phyloP scores from a whole-genome alignment of 2,797 vertebrate species.

The Cuniculus paca region DNA sequence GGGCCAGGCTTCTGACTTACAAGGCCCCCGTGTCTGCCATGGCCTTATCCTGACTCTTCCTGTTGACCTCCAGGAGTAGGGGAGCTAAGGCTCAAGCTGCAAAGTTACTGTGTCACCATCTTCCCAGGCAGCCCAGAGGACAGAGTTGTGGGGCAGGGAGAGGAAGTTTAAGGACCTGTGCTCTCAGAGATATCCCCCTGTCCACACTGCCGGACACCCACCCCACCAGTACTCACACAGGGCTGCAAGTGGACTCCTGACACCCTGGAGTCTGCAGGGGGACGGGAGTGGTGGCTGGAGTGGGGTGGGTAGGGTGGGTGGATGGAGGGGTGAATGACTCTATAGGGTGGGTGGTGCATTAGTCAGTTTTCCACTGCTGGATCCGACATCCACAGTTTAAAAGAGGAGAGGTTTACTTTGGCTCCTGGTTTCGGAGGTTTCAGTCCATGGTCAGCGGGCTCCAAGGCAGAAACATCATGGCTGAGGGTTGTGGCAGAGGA shows the following conservation, averaged over 20 bases:
- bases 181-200: neutral
- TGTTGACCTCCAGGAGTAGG: neutral
- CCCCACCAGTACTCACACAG: accelerated
- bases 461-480: neutral
- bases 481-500: neutral
- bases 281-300: no score
- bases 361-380: neutral
- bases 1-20: slow-evolving; percentile 29
- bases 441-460: neutral
- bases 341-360: neutral
- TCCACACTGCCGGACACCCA: accelerated
- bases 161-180: neutral
- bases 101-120: neutral
- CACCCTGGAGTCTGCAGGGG: neutral
- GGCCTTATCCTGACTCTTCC: neutral
- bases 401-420: neutral
- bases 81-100: neutral
- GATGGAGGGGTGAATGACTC: neutral
- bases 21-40: neutral
- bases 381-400: neutral
- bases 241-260: neutral
- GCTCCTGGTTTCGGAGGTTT: neutral
- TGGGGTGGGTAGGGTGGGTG: accelerated
- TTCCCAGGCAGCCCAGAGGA: neutral
- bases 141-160: neutral